phyloP scores from a whole-genome alignment of 1,140 invertebrate genomes.

The Maconellicoccus hirsutus region DNA sequence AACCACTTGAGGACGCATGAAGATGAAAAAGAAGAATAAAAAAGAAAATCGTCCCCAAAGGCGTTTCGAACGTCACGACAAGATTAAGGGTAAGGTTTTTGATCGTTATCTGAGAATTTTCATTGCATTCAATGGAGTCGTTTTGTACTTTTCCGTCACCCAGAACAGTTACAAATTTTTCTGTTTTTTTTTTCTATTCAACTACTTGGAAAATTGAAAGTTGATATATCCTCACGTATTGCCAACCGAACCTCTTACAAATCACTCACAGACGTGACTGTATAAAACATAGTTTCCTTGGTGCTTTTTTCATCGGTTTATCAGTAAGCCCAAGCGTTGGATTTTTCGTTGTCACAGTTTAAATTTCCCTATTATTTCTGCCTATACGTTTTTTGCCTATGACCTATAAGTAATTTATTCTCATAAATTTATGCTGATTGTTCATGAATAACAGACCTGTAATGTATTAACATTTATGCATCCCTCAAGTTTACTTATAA shows the following conservation, averaged over 20 bases:
- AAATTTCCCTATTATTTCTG: too few species aligned
- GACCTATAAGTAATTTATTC: too few species aligned
- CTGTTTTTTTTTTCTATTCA: not conserved
- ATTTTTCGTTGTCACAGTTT: not conserved
- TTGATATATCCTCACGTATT: not conserved
- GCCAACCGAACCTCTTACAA: not conserved
- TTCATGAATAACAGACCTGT: too few species aligned
- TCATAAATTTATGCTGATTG: too few species aligned
- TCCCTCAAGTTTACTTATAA: too few species aligned
- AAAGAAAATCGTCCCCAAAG: not conserved
- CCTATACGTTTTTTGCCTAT: too few species aligned
- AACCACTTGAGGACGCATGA: not conserved
- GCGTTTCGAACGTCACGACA: not conserved
- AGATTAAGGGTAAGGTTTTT: not conserved
- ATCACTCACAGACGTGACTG: not conserved
- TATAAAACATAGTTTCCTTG: not conserved
- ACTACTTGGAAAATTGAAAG: not conserved
- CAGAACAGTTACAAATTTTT: not conserved
- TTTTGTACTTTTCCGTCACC: not conserved
- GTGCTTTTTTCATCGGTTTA: not conserved
- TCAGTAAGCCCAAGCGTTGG: not conserved
- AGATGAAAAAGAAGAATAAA: not conserved
- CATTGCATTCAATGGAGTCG: not conserved
- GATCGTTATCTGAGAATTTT: conserved; percentile 1
- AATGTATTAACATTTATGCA: too few species aligned